Evolutionary conservation across 2,113 vertebrate species (phyloP), one percentile per base, ranked within the genome.

Genomic region (Physeter macrocephalus): DNA sequence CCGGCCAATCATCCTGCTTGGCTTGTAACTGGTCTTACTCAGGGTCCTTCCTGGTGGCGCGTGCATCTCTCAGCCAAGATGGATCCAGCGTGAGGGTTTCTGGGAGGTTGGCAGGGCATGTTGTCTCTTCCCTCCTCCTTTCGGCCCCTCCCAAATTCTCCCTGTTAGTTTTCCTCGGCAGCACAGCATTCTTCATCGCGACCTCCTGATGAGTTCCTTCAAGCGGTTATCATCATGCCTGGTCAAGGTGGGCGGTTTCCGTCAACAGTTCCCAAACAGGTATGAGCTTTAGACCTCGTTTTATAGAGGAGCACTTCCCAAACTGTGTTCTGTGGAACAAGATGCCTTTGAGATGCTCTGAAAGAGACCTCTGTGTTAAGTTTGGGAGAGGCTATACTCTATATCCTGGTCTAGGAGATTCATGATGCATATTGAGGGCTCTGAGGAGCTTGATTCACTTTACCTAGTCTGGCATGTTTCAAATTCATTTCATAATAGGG

Each of bases 361-460:
- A 96, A 96, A 75, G 69, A 95, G 91, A 71, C 43, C 29, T 87
- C 52, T 57, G 15, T 62, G 21, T 34, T 64, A 71, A 49, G 5
- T 95, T 72, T 72, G 77, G 71, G 46, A 78, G 85, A 93, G 88
- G 52, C n/a, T 62, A 34, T 3, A 1, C 57, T 64, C 43, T 18
- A 0, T 81, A 49, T 90, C 14, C 57, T 20, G 4, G 59, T 85
- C 57, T 94, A 75, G 21, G 59, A 95, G 49, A 92, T 59, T 75
- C 34, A 21, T 52, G 64, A 85, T 17, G 25, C 39, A 59, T n/a
- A 78, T 67, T 8, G 29, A 90, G 62, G 57, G 21, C 20, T 80
- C 69, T 91, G 57, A 93, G 36, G 52, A 90, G 4, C 90, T 81
- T 78, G 46, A 95, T 89, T 71, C 90, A 95, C 66, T 81, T 93